Conservation (phyloP, 2,888 invertebrate genomes). For the Pristionchus exspectatus region DNA sequence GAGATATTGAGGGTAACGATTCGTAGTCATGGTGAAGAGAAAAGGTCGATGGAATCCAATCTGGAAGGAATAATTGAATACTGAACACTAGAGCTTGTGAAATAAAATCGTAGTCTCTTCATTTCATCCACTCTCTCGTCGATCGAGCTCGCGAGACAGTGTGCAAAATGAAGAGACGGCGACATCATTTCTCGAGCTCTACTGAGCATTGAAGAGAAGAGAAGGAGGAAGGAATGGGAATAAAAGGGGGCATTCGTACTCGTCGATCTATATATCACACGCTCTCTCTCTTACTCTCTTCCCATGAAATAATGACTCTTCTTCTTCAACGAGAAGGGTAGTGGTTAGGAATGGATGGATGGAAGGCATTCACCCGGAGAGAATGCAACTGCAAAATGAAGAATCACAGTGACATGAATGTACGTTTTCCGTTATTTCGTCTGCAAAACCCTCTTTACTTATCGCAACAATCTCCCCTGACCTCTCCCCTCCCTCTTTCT, state of each 20-base stretch:
- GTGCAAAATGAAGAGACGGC: too few species aligned
- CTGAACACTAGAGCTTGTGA: background rate
- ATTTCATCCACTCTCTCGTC: too few species aligned
- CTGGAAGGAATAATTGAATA: background rate
- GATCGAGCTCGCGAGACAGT: too few species aligned
- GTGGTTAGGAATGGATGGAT: too few species aligned
- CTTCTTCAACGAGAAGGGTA: too few species aligned
- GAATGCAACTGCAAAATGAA: too few species aligned
- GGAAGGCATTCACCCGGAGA: too few species aligned
- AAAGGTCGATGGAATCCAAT: background rate
- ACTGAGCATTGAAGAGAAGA: background rate
- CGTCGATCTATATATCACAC: background rate
- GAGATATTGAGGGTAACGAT: background rate
- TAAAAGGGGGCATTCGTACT: background rate
- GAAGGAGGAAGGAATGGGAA: background rate
- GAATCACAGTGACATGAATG: too few species aligned
- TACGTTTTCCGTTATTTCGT: background rate
- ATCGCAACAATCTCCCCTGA: background rate
- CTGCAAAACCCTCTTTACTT: background rate
- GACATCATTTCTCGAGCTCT: too few species aligned
- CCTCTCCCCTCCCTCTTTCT: constrained; percentile 8
- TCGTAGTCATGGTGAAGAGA: background rate
- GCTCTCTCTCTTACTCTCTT: background rate
- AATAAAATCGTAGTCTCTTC: too few species aligned
- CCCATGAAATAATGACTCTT: background rate